A percentile compares a stretch with the other conserved stretches of the same genome.
These are phyloP conservation scores for Sceloporus tristichus DNA, from an alignment of 2,113 vertebrate genomes.

Conservation along the genomic window DNA sequence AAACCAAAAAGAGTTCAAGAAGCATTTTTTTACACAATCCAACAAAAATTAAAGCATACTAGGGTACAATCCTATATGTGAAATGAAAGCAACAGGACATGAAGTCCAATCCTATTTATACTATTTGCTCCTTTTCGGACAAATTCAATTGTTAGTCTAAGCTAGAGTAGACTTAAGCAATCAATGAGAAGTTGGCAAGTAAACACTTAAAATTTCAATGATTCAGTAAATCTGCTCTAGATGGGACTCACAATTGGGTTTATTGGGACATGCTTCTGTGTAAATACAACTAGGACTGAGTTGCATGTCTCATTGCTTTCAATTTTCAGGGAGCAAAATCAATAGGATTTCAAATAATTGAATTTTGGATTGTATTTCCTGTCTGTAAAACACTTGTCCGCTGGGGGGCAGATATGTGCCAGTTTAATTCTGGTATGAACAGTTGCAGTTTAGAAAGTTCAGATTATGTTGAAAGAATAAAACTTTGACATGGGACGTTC, in stretches of 20 bases:
- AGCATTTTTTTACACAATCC: neutral
- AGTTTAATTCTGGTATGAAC: constrained; percentile 9
- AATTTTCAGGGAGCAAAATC: neutral
- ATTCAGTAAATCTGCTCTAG: no score
- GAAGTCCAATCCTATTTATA: no score
- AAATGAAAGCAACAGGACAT: no score
- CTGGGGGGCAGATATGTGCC: constrained; percentile 64
- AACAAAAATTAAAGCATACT: neutral
- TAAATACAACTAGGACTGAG: neutral
- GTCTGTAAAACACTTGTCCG: constrained; percentile 53
- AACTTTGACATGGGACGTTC: neutral
- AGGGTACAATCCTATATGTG: neutral
- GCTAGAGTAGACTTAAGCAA: no score
- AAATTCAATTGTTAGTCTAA: no score
- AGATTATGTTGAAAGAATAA: constrained; percentile 24
- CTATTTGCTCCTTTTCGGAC: no score
- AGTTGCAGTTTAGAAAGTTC: constrained; percentile 26
- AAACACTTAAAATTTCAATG: no score
- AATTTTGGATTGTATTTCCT: neutral
- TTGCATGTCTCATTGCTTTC: neutral
- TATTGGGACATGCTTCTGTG: neutral
- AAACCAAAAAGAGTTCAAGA: neutral
- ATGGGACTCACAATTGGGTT: neutral
- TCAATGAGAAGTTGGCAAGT: no score
- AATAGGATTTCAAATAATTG: neutral